Percentiles rank a stretch among this genome's conserved stretches.
Evolutionary conservation across 2,797 vertebrate species (phyloP).

Genomic region (Phalloptychus januarius): DNA sequence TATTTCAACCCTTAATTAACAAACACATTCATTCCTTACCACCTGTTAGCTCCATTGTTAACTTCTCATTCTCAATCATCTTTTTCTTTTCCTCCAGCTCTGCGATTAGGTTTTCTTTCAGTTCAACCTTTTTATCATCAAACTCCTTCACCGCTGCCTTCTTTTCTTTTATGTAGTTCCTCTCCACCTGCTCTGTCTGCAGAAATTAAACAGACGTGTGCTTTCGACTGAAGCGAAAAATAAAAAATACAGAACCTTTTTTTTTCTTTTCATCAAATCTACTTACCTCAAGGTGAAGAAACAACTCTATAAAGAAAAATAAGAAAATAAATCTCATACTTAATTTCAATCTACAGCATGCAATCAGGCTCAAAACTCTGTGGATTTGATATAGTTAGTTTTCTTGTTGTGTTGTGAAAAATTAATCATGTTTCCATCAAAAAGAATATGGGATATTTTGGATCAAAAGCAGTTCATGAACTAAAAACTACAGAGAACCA

Average conservation of each 20-base stretch:
- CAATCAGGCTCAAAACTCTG: neutral
- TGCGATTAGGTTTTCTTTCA: slow-evolving; percentile 96
- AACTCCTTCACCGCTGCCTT: slow-evolving; percentile 99
- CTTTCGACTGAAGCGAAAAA: neutral
- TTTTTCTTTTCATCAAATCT: too few relatives aligned
- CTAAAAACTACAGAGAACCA: neutral
- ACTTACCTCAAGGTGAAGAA: slow-evolving; percentile 96
- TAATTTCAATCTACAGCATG: neutral
- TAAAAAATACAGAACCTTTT: neutral
- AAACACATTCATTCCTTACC: slow-evolving; percentile 76
- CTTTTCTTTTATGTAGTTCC: slow-evolving; percentile 97
- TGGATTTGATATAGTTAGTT: neutral
- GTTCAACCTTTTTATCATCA: slow-evolving; percentile 98
- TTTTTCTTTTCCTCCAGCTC: slow-evolving; percentile 99
- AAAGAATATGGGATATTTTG: neutral
- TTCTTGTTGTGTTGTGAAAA: neutral
- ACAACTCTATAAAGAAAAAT: slow-evolving; percentile 86
- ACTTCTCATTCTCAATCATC: slow-evolving; percentile 98
- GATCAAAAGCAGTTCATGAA: neutral
- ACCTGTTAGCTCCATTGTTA: slow-evolving; percentile 99
- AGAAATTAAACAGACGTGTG: slow-evolving; percentile 2
- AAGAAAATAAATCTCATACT: neutral
- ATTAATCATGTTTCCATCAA: neutral
- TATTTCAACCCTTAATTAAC: slow-evolving; percentile 32
- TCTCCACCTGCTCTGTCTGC: slow-evolving; percentile 97